Evolutionary conservation across 2,888 invertebrate species (phyloP), one percentile per base, ranked within the genome.

Genomic region (Scaptodrosophila latifasciaeformis): DNA sequence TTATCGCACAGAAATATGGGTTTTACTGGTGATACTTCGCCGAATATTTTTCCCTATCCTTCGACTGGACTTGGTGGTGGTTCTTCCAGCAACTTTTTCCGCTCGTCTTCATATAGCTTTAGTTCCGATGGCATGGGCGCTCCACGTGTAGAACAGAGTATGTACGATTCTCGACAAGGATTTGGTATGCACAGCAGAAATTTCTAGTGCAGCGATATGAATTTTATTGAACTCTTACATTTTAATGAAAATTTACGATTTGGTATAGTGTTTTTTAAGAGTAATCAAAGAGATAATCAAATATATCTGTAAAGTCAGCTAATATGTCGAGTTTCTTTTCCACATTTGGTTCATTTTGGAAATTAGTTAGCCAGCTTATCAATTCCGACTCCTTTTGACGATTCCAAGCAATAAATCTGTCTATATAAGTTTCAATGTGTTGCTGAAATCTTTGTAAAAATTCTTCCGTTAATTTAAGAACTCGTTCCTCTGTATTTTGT

Each of bases 31-130:
- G 29, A 37, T 1, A 2, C 24, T 3, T 24, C 24, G 24, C 7
- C 24, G 4, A 24, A 24, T 7, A 24, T 24, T 3, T 24, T 24
- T 7, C 18, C 37, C 9, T 7, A 37, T 2, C 17, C 21, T 18
- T 35, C 7, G 1, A n/a, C n/a, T n/a, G 39, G 19, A 5, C 18
- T 49, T 3, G n/a, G n/a, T n/a, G 49, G 40, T 2, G 49, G 48
- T 3, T 49, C 61, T 1, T 54, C 62, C 6, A 65, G 37, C 31
- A 76, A 72, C 29, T 76, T 55, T 17, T 50, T 40, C 34, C 77
- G 72, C 9, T 60, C 70, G 1, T 67, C 72, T 13, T 67, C 70
- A 0, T 76, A 57, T 24, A 76, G 76, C 30, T 65, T 17, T 13
- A 40, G 1, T 15, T 72, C 70, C 0, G 61, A 76, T 46, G 66